phyloP scores from a whole-genome alignment of 2,888 invertebrate genomes.

The Pristionchus arcanus region DNA sequence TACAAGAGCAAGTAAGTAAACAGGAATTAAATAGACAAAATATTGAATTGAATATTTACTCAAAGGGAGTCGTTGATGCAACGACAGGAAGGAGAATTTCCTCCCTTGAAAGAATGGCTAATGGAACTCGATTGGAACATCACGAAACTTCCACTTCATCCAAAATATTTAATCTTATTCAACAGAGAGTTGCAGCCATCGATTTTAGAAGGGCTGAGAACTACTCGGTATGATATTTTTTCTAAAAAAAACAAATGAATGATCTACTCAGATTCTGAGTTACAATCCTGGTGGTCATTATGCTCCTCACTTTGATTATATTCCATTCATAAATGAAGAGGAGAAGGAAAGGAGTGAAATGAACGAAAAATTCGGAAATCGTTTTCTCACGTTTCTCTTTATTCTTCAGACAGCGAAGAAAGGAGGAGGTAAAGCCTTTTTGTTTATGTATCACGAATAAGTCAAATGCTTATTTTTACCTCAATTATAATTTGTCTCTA shows the following conservation, averaged over 20 bases:
- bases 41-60: background rate
- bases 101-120: slow-evolving; percentile 19
- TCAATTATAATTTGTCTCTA: background rate
- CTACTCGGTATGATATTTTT: background rate
- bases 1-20: slow-evolving; percentile 52
- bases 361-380: slow-evolving; percentile 60
- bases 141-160: slow-evolving; percentile 31
- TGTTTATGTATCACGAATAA: too few species aligned
- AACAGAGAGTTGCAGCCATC: slow-evolving; percentile 47
- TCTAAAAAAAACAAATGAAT: background rate
- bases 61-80: slow-evolving; percentile 40
- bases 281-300: slow-evolving; percentile 71
- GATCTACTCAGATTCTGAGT: slow-evolving; percentile 60
- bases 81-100: background rate
- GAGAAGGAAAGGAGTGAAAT: slow-evolving; percentile 1
- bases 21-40: background rate
- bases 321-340: slow-evolving; percentile 8
- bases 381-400: slow-evolving; percentile 61
- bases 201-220: slow-evolving; percentile 58
- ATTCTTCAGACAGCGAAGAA: slow-evolving; percentile 60
- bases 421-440: slow-evolving; percentile 59
- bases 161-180: slow-evolving; percentile 54
- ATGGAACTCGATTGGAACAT: slow-evolving; percentile 42
- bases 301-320: slow-evolving; percentile 67
- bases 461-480: too few species aligned